Percentiles rank a stretch among this genome's conserved stretches.
Evolutionary conservation across 1,140 invertebrate genomes (phyloP).

Genomic region (Daktulosphaira vitifoliae): DNA sequence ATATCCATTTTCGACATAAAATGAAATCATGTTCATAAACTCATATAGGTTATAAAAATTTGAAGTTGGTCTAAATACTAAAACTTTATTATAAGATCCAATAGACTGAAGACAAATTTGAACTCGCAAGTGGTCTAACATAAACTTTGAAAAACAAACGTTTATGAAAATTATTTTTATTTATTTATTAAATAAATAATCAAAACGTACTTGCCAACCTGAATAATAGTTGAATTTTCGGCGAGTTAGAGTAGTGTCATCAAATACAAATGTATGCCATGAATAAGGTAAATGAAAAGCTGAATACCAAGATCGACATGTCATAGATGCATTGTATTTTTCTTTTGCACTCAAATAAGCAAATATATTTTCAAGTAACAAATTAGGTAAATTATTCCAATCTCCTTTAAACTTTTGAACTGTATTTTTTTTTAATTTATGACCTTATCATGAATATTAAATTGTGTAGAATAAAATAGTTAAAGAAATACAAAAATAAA

Average conservation of each 20-base stretch:
- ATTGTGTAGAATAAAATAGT: too few relatives aligned
- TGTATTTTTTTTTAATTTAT: too few relatives aligned
- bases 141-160: conserved; percentile 47
- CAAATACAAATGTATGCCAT: conserved; percentile 63
- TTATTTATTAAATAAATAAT: background rate
- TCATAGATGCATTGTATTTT: conserved; percentile 61
- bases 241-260: conserved; percentile 63
- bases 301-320: conserved; percentile 59
- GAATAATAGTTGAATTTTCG: conserved; percentile 72
- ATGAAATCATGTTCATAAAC: conserved; percentile 71
- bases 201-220: conserved; percentile 60
- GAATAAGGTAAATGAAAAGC: conserved; percentile 65
- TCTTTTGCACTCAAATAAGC: conserved; percentile 56
- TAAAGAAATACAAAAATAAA: too few relatives aligned
- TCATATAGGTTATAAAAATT: conserved; percentile 79
- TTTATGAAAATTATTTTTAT: background rate
- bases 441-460: too few relatives aligned
- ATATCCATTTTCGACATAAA: conserved; percentile 53
- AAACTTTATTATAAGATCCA: conserved; percentile 55
- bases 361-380: conserved; percentile 70
- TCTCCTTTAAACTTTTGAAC: conserved; percentile 31
- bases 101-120: conserved; percentile 63
- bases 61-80: conserved; percentile 63
- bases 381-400: conserved; percentile 65
- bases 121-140: conserved; percentile 64